These are phyloP conservation scores for Linnaemya tessellans DNA, from an alignment of 2,888 invertebrate species.

Conservation along the genomic window DNA sequence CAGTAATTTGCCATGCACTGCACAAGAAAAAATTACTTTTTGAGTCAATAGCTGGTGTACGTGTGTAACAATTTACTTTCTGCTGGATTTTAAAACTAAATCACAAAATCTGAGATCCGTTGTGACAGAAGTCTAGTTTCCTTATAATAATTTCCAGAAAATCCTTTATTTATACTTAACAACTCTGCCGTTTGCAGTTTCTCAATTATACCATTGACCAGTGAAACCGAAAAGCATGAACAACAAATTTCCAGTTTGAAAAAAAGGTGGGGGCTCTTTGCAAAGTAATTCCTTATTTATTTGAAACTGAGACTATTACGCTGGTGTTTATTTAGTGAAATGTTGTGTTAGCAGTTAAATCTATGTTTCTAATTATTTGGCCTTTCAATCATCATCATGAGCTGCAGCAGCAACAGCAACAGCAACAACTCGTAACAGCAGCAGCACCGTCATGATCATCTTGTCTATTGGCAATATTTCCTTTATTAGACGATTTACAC, in stretches of 20 bases:
- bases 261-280: slow-evolving; percentile 16
- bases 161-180: neutral
- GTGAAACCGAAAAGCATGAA: neutral
- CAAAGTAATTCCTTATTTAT: slow-evolving; percentile 25
- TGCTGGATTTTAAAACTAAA: too few relatives aligned
- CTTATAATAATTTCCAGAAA: neutral
- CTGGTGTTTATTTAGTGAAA: slow-evolving; percentile 18
- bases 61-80: too few relatives aligned
- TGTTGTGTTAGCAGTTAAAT: slow-evolving; percentile 15
- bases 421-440: neutral
- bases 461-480: slow-evolving; percentile 51
- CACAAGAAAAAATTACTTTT: too few relatives aligned
- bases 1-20: too few relatives aligned
- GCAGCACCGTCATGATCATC: slow-evolving; percentile 41
- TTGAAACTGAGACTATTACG: neutral
- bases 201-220: neutral
- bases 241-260: neutral
- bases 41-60: too few relatives aligned
- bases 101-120: too few relatives aligned
- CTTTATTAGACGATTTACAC: slow-evolving; percentile 53
- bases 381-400: slow-evolving; percentile 53
- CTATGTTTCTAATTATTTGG: slow-evolving; percentile 54
- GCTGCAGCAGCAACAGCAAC: neutral
- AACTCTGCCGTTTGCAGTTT: neutral
- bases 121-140: neutral